phyloP scores from a whole-genome alignment of 2,797 vertebrate genomes.

The Micrastur ruficollis region DNA sequence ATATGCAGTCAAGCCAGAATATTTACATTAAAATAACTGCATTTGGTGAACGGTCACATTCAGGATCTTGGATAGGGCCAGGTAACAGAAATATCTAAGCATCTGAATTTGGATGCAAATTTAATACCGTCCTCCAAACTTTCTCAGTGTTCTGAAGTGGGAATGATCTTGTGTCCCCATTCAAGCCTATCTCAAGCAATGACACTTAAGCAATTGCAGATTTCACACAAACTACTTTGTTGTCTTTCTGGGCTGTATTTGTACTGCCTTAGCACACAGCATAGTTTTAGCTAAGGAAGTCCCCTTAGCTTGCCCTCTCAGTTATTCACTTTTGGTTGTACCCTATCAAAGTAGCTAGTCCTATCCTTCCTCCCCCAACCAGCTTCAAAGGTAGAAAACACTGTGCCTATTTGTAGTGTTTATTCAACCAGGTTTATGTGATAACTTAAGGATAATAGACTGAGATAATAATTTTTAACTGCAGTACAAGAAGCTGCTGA shows the following conservation, averaged over 20 bases:
- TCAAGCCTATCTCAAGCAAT: neutral
- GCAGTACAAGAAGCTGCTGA: neutral
- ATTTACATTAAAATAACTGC: neutral
- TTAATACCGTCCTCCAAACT: neutral
- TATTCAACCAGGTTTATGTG: neutral
- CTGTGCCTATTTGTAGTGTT: neutral
- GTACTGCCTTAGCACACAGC: neutral
- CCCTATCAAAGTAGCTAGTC: neutral
- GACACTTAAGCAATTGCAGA: neutral
- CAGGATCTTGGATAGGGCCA: neutral
- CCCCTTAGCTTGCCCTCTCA: neutral
- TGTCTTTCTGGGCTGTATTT: neutral
- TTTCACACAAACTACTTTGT: neutral
- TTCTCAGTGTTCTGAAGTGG: neutral
- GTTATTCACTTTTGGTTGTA: neutral
- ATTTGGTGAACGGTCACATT: neutral
- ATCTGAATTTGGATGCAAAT: neutral
- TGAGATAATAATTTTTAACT: neutral
- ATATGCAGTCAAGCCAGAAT: neutral
- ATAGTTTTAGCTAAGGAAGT: neutral
- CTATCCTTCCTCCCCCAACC: neutral
- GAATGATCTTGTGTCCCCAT: neutral
- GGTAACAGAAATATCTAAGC: neutral
- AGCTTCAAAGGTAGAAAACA: neutral
- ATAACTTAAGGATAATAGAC: neutral